phyloP scores from a whole-genome alignment of 2,113 vertebrate species.

The Microcebus tavaratra region DNA sequence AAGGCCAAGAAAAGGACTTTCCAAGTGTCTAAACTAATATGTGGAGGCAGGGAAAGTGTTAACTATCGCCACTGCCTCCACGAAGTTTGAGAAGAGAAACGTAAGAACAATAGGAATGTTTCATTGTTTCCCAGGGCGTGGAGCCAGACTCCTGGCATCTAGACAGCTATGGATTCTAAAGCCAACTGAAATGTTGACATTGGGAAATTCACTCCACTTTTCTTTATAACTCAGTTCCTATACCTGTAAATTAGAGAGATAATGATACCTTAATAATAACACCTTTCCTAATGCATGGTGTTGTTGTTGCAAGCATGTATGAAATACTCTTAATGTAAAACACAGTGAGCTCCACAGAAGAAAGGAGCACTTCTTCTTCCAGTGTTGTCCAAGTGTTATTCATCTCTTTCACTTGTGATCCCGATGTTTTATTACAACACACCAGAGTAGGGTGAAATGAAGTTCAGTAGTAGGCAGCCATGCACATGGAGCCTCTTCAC shows the following conservation, averaged over 20 bases:
- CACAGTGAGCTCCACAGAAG: not conserved
- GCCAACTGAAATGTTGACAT: slow-evolving; percentile 23
- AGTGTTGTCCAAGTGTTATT: not conserved
- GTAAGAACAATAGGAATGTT: not conserved
- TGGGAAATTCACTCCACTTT: slow-evolving; percentile 9
- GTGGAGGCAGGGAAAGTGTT: not conserved
- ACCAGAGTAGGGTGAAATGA: not conserved
- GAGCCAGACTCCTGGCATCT: not conserved
- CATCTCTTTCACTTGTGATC: not conserved
- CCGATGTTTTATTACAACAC: not conserved
- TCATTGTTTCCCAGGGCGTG: not conserved
- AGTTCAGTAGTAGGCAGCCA: not conserved
- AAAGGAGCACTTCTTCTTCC: not conserved
- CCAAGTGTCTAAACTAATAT: not conserved
- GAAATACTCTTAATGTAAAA: not conserved
- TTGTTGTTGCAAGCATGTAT: not conserved
- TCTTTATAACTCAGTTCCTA: slow-evolving; percentile 36
- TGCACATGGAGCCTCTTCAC: not conserved
- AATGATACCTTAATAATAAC: slow-evolving; percentile 29
- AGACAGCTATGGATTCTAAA: slow-evolving; percentile 3
- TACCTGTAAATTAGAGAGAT: slow-evolving; percentile 48
- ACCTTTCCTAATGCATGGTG: not conserved
- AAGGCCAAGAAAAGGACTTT: not conserved
- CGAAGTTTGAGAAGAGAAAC: not conserved
- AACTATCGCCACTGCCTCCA: not conserved